Evolutionary conservation across 2,113 vertebrate species (phyloP).

Genomic region (Cynopterus brachyotis): DNA sequence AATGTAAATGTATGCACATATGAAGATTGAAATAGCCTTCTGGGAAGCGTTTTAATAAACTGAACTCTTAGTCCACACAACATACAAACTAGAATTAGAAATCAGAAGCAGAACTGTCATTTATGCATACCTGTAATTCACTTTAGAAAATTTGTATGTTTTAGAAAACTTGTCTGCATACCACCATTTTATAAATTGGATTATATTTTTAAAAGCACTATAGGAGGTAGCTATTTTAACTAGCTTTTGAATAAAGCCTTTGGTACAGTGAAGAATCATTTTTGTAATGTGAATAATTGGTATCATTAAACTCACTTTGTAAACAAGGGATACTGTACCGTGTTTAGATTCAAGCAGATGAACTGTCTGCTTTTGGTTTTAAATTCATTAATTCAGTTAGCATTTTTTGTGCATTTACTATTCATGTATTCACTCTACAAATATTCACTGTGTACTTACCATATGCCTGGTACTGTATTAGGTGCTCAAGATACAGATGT

Average conservation of each 20-base stretch:
- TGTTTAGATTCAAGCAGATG: slow-evolving; percentile 45
- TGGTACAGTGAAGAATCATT: background rate
- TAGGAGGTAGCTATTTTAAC: slow-evolving; percentile 23
- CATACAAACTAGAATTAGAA: slow-evolving; percentile 40
- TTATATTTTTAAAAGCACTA: slow-evolving; percentile 45
- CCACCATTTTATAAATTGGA: slow-evolving; percentile 45
- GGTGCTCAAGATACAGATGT: slow-evolving; percentile 4
- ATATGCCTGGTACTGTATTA: slow-evolving; percentile 48
- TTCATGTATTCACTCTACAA: slow-evolving; percentile 65
- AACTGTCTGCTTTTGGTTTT: slow-evolving; percentile 53
- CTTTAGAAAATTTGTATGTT: slow-evolving; percentile 1
- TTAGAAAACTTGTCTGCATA: background rate
- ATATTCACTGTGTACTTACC: slow-evolving; percentile 68
- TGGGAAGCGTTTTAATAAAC: slow-evolving; percentile 43
- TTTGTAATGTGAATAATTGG: slow-evolving; percentile 39
- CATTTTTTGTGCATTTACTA: slow-evolving; percentile 53
- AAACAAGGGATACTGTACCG: slow-evolving; percentile 48
- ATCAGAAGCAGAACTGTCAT: background rate
- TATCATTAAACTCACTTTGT: slow-evolving; percentile 49
- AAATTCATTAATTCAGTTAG: slow-evolving; percentile 45
- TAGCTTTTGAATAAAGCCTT: slow-evolving; percentile 32
- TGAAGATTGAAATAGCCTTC: slow-evolving; percentile 45
- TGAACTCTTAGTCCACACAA: background rate
- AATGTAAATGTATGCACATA: slow-evolving; percentile 63
- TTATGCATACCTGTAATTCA: slow-evolving; percentile 7